phyloP scores from a whole-genome alignment of 2,888 invertebrate species.

The Philaethria dido region DNA sequence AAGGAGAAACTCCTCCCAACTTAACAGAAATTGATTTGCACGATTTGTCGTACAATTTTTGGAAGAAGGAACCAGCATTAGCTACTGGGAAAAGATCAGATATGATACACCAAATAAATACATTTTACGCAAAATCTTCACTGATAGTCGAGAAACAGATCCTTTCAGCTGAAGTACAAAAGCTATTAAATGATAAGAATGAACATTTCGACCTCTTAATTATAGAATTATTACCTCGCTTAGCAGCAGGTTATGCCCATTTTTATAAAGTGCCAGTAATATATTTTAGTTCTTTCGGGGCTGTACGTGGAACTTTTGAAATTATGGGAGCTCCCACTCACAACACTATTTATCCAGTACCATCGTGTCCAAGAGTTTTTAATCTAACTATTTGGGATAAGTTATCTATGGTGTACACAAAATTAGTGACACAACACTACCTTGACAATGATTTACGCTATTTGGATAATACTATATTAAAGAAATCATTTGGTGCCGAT shows the following conservation, averaged over 20 bases:
- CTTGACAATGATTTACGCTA: slow-evolving; percentile 20
- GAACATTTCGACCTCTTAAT: slow-evolving; percentile 43
- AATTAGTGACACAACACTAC: slow-evolving; percentile 20
- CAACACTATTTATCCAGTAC: slow-evolving; percentile 41
- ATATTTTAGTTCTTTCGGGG: slow-evolving; percentile 42
- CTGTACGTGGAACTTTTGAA: slow-evolving; percentile 32
- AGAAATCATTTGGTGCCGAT: slow-evolving; percentile 34
- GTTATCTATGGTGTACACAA: slow-evolving; percentile 32
- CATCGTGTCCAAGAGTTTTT: slow-evolving; percentile 35
- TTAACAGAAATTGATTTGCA: slow-evolving; percentile 65
- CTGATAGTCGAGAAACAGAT: slow-evolving; percentile 46
- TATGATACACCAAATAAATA: not conserved
- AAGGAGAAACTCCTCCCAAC: slow-evolving; percentile 56
- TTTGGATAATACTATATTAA: slow-evolving; percentile 38
- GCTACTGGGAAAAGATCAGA: slow-evolving; percentile 6
- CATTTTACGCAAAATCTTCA: not conserved
- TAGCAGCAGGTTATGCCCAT: slow-evolving; percentile 41
- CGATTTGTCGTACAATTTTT: slow-evolving; percentile 51
- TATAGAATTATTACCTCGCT: slow-evolving; percentile 33
- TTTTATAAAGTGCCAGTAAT: slow-evolving; percentile 44
- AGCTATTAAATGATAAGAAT: slow-evolving; percentile 43
- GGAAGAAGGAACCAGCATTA: not conserved
- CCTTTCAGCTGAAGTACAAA: slow-evolving; percentile 44
- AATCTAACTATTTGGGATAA: slow-evolving; percentile 48
- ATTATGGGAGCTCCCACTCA: slow-evolving; percentile 42